phyloP scores from a whole-genome alignment of 1,140 invertebrate species.

The Phenacoccus solenopsis region DNA sequence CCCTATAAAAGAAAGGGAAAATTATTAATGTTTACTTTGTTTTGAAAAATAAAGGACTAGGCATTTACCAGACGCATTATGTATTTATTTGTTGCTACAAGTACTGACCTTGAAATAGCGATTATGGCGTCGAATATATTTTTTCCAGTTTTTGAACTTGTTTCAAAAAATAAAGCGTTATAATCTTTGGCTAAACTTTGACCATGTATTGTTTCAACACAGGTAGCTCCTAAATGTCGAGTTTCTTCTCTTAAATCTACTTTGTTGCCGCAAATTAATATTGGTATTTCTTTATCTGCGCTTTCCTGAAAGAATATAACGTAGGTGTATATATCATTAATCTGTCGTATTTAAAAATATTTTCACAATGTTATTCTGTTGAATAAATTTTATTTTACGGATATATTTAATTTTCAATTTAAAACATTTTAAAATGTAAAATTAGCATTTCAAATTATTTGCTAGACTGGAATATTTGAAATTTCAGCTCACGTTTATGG shows the following conservation, averaged over 20 bases:
- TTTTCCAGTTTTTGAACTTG: slow-evolving; percentile 27
- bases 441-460: not conserved
- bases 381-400: not conserved
- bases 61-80: not conserved
- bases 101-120: slow-evolving; percentile 24
- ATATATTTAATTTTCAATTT: not conserved
- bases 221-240: slow-evolving; percentile 21
- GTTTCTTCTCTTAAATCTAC: slow-evolving; percentile 25
- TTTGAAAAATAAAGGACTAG: too few relatives aligned
- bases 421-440: not conserved
- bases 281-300: slow-evolving; percentile 25
- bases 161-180: slow-evolving; percentile 25
- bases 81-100: too few relatives aligned
- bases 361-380: not conserved
- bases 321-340: not conserved
- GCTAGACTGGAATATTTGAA: not conserved
- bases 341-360: not conserved
- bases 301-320: slow-evolving; percentile 20
- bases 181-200: slow-evolving; percentile 23
- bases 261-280: slow-evolving; percentile 27
- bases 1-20: slow-evolving; percentile 28
- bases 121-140: slow-evolving; percentile 25
- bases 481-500: slow-evolving; percentile 38
- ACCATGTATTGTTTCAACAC: slow-evolving; percentile 23
- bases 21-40: too few relatives aligned